These are phyloP conservation scores for Trichosurus vulpecula DNA, from an alignment of 2,797 vertebrate species.

Conservation along the genomic window DNA sequence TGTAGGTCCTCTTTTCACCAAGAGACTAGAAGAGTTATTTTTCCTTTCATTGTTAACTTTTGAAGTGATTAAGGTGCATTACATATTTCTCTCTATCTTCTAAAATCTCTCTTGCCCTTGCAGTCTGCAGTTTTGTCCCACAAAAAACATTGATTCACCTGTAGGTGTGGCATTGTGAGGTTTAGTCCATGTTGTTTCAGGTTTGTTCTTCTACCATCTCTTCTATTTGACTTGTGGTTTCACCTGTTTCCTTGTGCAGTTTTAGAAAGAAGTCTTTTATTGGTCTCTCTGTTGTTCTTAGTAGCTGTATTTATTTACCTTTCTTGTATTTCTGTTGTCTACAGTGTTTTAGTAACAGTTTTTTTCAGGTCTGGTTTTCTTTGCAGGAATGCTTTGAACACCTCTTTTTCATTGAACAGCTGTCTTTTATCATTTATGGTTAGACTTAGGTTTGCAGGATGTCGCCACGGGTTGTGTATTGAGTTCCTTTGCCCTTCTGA, in stretches of 20 bases:
- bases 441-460: neutral
- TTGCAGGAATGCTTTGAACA: neutral
- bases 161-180: neutral
- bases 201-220: neutral
- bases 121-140: neutral
- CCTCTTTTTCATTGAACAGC: neutral
- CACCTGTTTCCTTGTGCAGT: neutral
- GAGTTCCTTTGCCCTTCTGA: neutral
- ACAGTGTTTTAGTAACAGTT: neutral
- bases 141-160: neutral
- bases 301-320: neutral
- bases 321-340: neutral
- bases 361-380: neutral
- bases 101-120: neutral
- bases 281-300: neutral
- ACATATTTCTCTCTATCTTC: neutral
- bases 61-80: neutral
- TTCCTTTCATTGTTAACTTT: neutral
- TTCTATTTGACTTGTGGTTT: neutral
- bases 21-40: neutral
- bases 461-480: neutral
- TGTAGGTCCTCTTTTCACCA: neutral
- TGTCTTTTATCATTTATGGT: neutral
- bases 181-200: neutral
- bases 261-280: neutral